These are phyloP conservation scores for Actinia equina DNA, from an alignment of 64 coral and sea anemone genomes.

Conservation along the genomic window DNA sequence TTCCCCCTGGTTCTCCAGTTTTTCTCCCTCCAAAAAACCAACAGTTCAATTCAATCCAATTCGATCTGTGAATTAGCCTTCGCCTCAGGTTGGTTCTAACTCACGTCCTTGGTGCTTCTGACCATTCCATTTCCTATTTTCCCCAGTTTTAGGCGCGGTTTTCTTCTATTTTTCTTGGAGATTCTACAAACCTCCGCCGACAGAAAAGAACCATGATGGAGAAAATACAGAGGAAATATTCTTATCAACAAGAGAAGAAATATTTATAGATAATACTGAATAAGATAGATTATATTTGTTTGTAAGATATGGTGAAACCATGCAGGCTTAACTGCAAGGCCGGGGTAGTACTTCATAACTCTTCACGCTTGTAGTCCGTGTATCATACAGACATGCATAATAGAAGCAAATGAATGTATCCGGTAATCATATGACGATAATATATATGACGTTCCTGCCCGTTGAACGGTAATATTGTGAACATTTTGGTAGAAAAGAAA, in stretches of 20 bases:
- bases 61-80: not conserved
- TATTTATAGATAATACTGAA: not conserved
- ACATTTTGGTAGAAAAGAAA: too few relatives aligned
- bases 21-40: not conserved
- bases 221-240: slow-evolving; percentile 8
- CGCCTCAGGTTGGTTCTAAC: not conserved
- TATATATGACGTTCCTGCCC: too few relatives aligned
- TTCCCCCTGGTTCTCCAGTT: not conserved
- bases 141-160: not conserved
- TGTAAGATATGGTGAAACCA: not conserved
- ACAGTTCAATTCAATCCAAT: too few relatives aligned
- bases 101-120: too few relatives aligned
- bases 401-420: too few relatives aligned
- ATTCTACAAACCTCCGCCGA: slow-evolving; percentile 16
- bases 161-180: slow-evolving; percentile 29
- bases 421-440: too few relatives aligned
- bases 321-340: not conserved
- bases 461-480: too few relatives aligned
- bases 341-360: too few relatives aligned
- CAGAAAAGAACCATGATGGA: not conserved
- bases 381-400: too few relatives aligned
- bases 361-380: too few relatives aligned
- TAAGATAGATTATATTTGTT: not conserved
- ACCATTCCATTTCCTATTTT: not conserved
- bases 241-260: not conserved